These are phyloP conservation scores for Phylloscopus collybita DNA, from an alignment of 2,797 vertebrate genomes.

Conservation along the genomic window DNA sequence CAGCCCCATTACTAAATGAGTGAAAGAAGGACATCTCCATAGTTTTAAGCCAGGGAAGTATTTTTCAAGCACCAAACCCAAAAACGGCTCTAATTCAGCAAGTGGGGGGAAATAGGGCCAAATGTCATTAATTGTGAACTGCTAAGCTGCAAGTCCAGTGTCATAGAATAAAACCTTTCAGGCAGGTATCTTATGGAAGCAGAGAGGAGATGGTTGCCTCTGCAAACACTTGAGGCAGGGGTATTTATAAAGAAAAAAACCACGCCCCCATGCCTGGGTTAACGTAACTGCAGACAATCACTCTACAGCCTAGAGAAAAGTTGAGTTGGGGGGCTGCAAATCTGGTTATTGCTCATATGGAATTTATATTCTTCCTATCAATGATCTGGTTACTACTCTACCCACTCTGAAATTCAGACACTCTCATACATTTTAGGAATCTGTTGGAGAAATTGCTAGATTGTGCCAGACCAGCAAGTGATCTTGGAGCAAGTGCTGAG, in stretches of 20 bases:
- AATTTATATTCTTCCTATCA: neutral
- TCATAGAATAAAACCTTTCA: neutral
- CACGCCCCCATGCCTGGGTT: neutral
- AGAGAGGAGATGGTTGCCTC: neutral
- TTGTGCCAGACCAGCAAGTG: neutral
- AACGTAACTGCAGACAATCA: neutral
- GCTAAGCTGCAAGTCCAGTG: neutral
- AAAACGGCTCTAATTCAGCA: neutral
- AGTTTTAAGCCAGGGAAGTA: neutral
- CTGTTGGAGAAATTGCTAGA: neutral
- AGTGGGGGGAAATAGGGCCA: neutral
- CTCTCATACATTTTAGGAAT: neutral
- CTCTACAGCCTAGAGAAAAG: neutral
- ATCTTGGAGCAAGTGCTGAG: neutral
- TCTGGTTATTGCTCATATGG: neutral
- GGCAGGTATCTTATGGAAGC: neutral
- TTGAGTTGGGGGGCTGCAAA: fast-evolving
- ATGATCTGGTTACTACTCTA: neutral
- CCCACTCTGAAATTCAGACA: neutral
- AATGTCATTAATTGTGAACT: neutral
- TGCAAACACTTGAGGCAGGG: neutral
- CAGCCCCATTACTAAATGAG: neutral
- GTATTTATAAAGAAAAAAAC: neutral
- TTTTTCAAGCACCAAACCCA: neutral
- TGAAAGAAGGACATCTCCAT: neutral